phyloP scores from a whole-genome alignment of 2,113 vertebrate species.

The Hystrix brachyura region DNA sequence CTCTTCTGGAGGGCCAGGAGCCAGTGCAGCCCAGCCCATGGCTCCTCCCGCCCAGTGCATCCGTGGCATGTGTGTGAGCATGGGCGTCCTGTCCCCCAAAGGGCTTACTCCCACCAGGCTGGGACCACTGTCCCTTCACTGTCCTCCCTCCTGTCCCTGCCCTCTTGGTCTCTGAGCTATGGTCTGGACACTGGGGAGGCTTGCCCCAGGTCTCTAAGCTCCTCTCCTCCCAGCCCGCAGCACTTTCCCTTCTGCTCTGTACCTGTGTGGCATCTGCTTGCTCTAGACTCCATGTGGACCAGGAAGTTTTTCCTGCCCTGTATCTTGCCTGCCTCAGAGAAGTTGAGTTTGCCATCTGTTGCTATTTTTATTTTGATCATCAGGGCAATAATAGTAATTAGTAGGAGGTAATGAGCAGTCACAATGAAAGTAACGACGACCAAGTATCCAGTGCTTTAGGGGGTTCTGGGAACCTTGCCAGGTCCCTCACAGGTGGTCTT shows the following conservation, averaged over 20 bases:
- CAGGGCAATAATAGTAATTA: neutral
- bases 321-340: neutral
- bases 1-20: neutral
- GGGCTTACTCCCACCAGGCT: neutral
- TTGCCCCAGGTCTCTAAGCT: neutral
- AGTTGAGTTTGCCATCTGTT: neutral
- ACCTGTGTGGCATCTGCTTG: neutral
- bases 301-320: neutral
- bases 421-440: neutral
- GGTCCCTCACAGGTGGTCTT: neutral
- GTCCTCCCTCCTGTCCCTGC: neutral
- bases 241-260: neutral
- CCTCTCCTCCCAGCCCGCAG: neutral
- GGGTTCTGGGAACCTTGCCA: neutral
- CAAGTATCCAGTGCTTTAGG: neutral
- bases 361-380: constrained; percentile 5
- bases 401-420: neutral
- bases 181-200: accelerated
- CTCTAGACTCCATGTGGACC: neutral
- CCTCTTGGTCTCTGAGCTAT: neutral
- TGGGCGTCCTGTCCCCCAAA: neutral
- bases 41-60: neutral
- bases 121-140: neutral
- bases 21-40: neutral
- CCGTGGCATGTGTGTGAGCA: no score